phyloP scores from a whole-genome alignment of 2,797 vertebrate species.

The Pteropus rufus region DNA sequence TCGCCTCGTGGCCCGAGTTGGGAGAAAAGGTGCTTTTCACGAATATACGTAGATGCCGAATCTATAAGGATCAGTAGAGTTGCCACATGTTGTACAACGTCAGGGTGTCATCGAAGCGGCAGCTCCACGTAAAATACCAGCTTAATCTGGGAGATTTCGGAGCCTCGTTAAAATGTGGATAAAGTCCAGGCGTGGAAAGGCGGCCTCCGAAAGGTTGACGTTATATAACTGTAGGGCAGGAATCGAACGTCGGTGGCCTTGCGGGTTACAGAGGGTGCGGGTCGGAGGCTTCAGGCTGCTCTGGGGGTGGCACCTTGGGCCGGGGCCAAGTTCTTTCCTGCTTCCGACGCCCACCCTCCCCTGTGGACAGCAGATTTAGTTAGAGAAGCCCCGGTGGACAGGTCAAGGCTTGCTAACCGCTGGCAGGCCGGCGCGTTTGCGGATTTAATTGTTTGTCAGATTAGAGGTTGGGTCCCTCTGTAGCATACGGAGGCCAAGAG shows the following conservation, averaged over 20 bases:
- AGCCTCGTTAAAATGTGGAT: conserved; percentile 87
- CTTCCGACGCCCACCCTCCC: not conserved
- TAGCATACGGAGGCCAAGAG: not conserved
- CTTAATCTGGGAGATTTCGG: conserved; percentile 85
- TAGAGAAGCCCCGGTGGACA: not conserved
- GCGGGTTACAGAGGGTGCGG: not conserved
- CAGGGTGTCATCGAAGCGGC: conserved; percentile 84
- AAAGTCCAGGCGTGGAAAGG: conserved; percentile 85
- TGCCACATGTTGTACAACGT: conserved; percentile 87
- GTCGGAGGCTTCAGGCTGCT: not conserved
- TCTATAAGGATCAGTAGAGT: conserved; percentile 86
- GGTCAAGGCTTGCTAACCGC: fast-evolving
- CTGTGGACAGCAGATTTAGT: not conserved
- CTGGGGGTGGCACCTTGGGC: fast-evolving
- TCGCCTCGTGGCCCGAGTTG: conserved; percentile 54
- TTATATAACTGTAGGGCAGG: conserved; percentile 81
- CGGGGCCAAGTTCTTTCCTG: fast-evolving
- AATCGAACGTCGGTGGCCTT: conserved; percentile 73
- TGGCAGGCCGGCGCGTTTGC: not conserved
- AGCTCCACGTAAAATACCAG: conserved; percentile 85
- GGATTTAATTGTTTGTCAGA: not conserved
- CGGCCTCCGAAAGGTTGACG: conserved; percentile 86
- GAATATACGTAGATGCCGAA: conserved; percentile 83
- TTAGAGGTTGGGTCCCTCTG: not conserved
- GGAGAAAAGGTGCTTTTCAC: conserved; percentile 74